Conservation (phyloP, 1,140 invertebrate species). For the Trypoxylus dichotomus region DNA sequence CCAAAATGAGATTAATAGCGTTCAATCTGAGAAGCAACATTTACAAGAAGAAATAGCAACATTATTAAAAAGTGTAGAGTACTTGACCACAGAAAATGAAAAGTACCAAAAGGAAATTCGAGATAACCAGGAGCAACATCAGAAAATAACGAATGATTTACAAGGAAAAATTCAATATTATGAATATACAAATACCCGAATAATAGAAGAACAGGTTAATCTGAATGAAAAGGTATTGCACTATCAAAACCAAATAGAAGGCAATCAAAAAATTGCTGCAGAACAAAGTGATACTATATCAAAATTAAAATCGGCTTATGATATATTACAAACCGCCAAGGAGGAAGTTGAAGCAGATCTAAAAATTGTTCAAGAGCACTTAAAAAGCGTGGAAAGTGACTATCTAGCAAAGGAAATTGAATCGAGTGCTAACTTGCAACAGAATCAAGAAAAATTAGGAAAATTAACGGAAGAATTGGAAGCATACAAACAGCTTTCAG, state of each 20-base stretch:
- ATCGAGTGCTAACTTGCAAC: neutral
- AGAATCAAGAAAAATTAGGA: slow-evolving; percentile 9
- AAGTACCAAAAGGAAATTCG: neutral
- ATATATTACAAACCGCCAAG: slow-evolving; percentile 38
- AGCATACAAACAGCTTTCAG: neutral
- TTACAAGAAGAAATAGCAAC: slow-evolving; percentile 23
- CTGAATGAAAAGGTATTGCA: slow-evolving; percentile 18
- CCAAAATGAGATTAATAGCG: neutral
- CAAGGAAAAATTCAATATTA: slow-evolving; percentile 32
- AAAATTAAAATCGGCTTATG: slow-evolving; percentile 31
- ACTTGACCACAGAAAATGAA: slow-evolving; percentile 20
- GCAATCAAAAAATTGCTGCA: neutral
- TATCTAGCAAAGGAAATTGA: neutral
- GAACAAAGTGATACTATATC: slow-evolving; percentile 12
- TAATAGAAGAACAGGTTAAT: slow-evolving; percentile 5
- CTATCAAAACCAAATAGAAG: neutral
- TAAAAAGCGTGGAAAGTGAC: neutral
- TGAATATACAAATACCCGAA: slow-evolving; percentile 24
- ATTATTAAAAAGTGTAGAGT: slow-evolving; percentile 3
- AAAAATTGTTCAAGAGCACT: neutral
- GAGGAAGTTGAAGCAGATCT: slow-evolving; percentile 15
- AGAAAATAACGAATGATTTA: slow-evolving; percentile 17
- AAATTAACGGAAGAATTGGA: neutral
- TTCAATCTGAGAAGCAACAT: slow-evolving; percentile 26
- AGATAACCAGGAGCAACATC: slow-evolving; percentile 25